Percentiles rank a stretch among this genome's conserved stretches.
These are phyloP conservation scores for Orestias chungarensis DNA, from an alignment of 2,797 vertebrate species.

Conservation along the genomic window DNA sequence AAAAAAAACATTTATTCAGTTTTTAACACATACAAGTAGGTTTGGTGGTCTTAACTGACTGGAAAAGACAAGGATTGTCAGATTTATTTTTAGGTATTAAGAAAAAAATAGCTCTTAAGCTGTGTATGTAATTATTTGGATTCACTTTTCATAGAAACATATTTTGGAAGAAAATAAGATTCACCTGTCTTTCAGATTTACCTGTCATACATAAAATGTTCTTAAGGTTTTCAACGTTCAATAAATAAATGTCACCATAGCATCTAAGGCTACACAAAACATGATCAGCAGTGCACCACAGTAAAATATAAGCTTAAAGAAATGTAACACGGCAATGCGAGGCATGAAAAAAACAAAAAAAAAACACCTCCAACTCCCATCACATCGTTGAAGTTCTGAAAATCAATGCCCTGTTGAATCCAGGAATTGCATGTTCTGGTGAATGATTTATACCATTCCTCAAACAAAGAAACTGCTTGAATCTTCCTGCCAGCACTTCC, in stretches of 20 bases:
- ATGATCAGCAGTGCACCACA: constrained; percentile 53
- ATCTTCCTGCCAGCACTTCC: constrained; percentile 70
- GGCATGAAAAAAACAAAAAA: constrained; percentile 51
- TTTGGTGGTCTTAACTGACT: background rate
- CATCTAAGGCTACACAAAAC: constrained; percentile 46
- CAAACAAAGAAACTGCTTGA: constrained; percentile 73
- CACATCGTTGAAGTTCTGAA: constrained; percentile 71
- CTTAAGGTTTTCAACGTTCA: constrained; percentile 10
- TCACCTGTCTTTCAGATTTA: constrained; percentile 10
- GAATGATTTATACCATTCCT: constrained; percentile 76
- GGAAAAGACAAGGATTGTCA: background rate
- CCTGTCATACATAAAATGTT: constrained; percentile 2
- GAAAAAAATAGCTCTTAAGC: background rate
- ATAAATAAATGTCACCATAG: constrained; percentile 51
- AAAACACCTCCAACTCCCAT: constrained; percentile 63
- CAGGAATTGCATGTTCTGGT: constrained; percentile 75
- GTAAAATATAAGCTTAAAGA: constrained; percentile 63
- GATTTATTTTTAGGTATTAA: background rate
- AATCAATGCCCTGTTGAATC: constrained; percentile 71
- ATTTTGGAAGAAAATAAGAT: background rate
- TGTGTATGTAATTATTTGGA: background rate
- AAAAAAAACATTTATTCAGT: too few relatives aligned
- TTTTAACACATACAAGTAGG: background rate
- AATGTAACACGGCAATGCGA: constrained; percentile 63
- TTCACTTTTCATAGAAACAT: background rate